A percentile compares a stretch with the other conserved stretches of the same genome.
Evolutionary conservation across 92 coral and sea anemone genomes (phyloP).

Genomic region (Isaurus tuberculatus): DNA sequence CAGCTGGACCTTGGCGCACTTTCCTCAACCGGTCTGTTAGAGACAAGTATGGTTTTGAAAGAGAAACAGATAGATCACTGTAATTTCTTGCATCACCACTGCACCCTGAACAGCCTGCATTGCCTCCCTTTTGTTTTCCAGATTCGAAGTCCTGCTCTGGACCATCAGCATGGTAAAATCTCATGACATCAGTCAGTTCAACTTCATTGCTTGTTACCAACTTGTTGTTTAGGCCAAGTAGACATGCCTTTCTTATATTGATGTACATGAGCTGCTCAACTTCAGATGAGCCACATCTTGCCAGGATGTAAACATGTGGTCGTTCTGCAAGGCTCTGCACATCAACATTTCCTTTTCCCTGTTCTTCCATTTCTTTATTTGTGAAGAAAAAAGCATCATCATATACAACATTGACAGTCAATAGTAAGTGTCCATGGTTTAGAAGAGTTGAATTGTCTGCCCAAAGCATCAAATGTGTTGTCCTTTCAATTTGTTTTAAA

Average conservation of each 20-base stretch:
- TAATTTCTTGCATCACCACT: slow-evolving; percentile 54
- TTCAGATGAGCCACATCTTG: slow-evolving; percentile 56
- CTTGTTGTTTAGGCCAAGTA: slow-evolving; percentile 22
- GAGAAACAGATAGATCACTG: slow-evolving; percentile 51
- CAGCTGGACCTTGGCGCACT: slow-evolving; percentile 35
- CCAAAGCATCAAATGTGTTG: slow-evolving; percentile 51
- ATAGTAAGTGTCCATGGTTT: slow-evolving; percentile 50
- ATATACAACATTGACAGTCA: slow-evolving; percentile 48
- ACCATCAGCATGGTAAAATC: slow-evolving; percentile 68
- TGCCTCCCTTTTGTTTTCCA: slow-evolving; percentile 59
- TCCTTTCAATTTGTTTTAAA: slow-evolving; percentile 43
- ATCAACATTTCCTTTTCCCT: slow-evolving; percentile 57
- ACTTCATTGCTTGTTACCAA: slow-evolving; percentile 14
- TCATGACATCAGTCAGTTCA: slow-evolving; percentile 58
- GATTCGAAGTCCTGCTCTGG: slow-evolving; percentile 54
- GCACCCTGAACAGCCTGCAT: slow-evolving; percentile 56
- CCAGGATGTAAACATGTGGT: slow-evolving; percentile 59
- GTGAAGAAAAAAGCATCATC: slow-evolving; percentile 55
- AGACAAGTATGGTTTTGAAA: slow-evolving; percentile 47
- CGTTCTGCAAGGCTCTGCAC: slow-evolving; percentile 51
- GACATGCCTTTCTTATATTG: slow-evolving; percentile 54
- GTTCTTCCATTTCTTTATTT: slow-evolving; percentile 41
- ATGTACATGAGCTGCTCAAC: slow-evolving; percentile 49
- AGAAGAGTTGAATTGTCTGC: slow-evolving; percentile 59
- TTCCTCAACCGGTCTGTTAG: slow-evolving; percentile 49